Evolutionary conservation across 2,113 vertebrate species (phyloP), one percentile per base, ranked within the genome.

Genomic region (Saccopteryx bilineata): DNA sequence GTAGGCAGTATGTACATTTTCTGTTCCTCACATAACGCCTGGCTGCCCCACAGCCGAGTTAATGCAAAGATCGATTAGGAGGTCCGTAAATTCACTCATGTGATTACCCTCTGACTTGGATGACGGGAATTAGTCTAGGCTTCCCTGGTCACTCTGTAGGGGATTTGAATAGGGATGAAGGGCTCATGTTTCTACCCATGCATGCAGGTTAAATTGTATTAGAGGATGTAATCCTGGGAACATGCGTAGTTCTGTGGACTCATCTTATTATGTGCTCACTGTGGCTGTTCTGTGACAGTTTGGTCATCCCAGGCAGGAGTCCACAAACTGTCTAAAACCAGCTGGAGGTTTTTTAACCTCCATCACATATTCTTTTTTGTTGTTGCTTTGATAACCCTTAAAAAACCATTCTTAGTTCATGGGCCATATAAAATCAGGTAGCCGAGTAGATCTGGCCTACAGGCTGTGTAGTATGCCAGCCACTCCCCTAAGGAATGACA

Each of bases 211-310:
- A 12, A 19, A 13, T 83, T 65, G 7, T n/a, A 11, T 66, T 66
- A 9, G 3, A 28, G 60, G 39, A 18, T 21, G 18, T 24, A 21
- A 84, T 66, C 63, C 28, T 28, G 4, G 28, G 28, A 17, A 11
- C 60, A 15, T 10, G 15, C 5, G 13, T 0, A 1, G 13, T 11
- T 88, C 56, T 48, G 63, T 39, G 46, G 28, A 33, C 0, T 80
- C 31, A 21, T 12, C 28, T 5, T 5, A 1, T 5, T 5, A 1
- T 17, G 10, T 28, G 4, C 7, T n/a, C 6, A 4, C 21, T 65
- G 33, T 52, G 75, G 21, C 31, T 1, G 0, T 50, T 58, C 50
- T 15, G 9, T 56, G 24, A 23, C 23, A 31, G 26, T 28, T 2
- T 4, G 1, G 11, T 72, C 28, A 19, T 28, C 54, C 19, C 5